phyloP scores from a whole-genome alignment of 2,797 vertebrate species.

The Florisuga fusca region DNA sequence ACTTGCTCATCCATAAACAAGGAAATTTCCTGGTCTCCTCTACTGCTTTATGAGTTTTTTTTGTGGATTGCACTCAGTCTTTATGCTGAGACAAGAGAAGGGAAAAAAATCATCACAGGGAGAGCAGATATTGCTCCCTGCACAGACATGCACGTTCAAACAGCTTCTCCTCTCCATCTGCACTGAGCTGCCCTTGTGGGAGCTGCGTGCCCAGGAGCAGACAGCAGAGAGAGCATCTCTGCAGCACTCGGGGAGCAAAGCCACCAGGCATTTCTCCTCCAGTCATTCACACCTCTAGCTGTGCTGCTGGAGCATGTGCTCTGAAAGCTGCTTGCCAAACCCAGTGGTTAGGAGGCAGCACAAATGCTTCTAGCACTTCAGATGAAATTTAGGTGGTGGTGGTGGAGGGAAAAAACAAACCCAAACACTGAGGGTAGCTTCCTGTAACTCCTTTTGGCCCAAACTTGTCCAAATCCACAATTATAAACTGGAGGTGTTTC shows the following conservation, averaged over 20 bases:
- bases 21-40: conserved; percentile 55
- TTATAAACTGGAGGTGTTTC: background rate
- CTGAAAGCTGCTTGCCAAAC: conserved; percentile 4
- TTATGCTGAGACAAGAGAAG: background rate
- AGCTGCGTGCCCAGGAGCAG: background rate
- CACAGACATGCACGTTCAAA: fast-evolving
- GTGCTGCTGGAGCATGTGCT: background rate
- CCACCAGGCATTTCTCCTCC: conserved; percentile 17
- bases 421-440: background rate
- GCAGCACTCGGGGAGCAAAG: background rate
- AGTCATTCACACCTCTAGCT: conserved; percentile 44
- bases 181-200: background rate
- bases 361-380: background rate
- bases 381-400: background rate
- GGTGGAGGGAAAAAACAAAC: background rate
- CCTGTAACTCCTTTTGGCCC: no score
- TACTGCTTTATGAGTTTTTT: background rate
- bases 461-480: fast-evolving
- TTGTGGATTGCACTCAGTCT: background rate
- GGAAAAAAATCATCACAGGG: background rate
- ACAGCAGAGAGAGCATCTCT: background rate
- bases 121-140: background rate
- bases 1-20: conserved; percentile 69
- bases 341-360: conserved; percentile 13
- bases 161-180: background rate